Conservation (phyloP, 2,888 invertebrate species). For the Smittia aterrima region DNA sequence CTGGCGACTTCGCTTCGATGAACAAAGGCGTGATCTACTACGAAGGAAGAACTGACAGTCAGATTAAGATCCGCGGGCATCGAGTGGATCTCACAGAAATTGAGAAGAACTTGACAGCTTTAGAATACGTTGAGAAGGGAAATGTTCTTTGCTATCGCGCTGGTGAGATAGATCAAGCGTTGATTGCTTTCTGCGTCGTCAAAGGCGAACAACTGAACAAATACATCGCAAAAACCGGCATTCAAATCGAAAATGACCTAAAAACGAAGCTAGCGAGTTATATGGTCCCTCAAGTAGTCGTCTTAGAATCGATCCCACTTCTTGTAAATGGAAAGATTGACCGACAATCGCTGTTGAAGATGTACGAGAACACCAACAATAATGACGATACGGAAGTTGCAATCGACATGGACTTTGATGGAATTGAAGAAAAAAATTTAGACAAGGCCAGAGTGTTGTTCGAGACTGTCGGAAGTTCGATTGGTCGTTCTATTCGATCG, state of each 20-base stretch:
- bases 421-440: constrained; percentile 60
- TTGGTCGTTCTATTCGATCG: constrained; percentile 64
- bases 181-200: constrained; percentile 65
- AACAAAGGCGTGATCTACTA: constrained; percentile 65
- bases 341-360: constrained; percentile 70
- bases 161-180: constrained; percentile 68
- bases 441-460: constrained; percentile 68
- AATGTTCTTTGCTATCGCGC: constrained; percentile 77
- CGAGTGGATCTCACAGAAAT: constrained; percentile 82
- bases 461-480: constrained; percentile 70
- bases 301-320: constrained; percentile 72
- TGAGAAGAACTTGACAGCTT: constrained; percentile 66
- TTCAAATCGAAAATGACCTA: constrained; percentile 65
- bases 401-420: constrained; percentile 65
- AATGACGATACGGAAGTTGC: constrained; percentile 61
- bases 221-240: constrained; percentile 56
- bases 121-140: constrained; percentile 69
- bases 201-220: constrained; percentile 43
- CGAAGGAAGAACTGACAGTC: constrained; percentile 82
- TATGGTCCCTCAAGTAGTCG: constrained; percentile 76
- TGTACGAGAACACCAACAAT: constrained; percentile 70
- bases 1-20: constrained; percentile 79
- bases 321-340: constrained; percentile 86
- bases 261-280: constrained; percentile 67
- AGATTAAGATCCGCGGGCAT: constrained; percentile 82